A percentile compares a stretch with the other conserved stretches of the same genome.
These are phyloP conservation scores for Tanytarsus gracilentus DNA, from an alignment of 2,888 invertebrate species.

Conservation along the genomic window DNA sequence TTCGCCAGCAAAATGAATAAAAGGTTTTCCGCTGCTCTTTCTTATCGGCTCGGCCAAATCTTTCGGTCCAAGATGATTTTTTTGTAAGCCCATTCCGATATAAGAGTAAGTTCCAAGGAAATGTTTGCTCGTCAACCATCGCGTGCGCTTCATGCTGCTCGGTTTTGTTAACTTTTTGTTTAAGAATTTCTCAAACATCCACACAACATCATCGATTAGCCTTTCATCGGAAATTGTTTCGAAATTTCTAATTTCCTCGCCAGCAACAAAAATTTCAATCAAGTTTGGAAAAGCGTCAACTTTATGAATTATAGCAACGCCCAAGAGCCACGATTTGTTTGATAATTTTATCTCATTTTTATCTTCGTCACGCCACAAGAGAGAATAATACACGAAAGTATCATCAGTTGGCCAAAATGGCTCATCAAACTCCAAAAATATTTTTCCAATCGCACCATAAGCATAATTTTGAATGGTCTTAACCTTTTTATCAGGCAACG, in stretches of 20 bases:
- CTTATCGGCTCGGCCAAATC: conserved; percentile 44
- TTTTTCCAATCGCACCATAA: conserved; percentile 56
- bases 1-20: conserved; percentile 46
- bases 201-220: conserved; percentile 46
- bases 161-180: conserved; percentile 40
- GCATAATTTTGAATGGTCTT: conserved; percentile 49
- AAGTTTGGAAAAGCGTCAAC: conserved; percentile 46
- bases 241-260: conserved; percentile 49
- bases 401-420: conserved; percentile 52
- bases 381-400: conserved; percentile 31
- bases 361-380: conserved; percentile 38
- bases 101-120: conserved; percentile 52
- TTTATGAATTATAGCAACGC: conserved; percentile 57
- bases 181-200: conserved; percentile 47
- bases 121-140: conserved; percentile 50
- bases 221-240: conserved; percentile 47
- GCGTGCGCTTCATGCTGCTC: conserved; percentile 38
- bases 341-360: not conserved
- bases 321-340: conserved; percentile 43
- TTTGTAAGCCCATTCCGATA: conserved; percentile 47
- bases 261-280: conserved; percentile 58
- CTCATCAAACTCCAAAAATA: conserved; percentile 53
- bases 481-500: conserved; percentile 45
- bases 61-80: conserved; percentile 32
- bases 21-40: conserved; percentile 31